phyloP scores from a whole-genome alignment of 2,888 invertebrate species.

The Tineola bisselliella region DNA sequence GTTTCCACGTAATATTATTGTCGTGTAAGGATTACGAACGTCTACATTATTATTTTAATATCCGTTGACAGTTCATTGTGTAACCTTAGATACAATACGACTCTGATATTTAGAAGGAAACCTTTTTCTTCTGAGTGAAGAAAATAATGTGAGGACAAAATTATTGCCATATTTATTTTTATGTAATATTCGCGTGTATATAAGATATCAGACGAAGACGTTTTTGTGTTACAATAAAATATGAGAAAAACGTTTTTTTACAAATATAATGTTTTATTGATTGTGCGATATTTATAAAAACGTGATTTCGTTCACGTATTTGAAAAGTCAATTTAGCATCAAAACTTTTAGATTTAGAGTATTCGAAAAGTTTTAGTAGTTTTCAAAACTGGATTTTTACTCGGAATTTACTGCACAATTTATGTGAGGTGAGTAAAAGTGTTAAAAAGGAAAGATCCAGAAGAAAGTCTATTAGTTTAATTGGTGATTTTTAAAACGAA shows the following conservation, averaged over 20 bases:
- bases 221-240: too few relatives aligned
- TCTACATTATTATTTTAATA: constrained; percentile 1
- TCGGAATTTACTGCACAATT: neutral
- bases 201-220: too few relatives aligned
- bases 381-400: neutral
- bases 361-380: neutral
- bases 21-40: neutral
- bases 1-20: neutral
- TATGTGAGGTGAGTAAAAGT: too few relatives aligned
- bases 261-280: neutral
- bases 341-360: neutral
- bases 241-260: neutral
- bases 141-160: neutral
- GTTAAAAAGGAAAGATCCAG: too few relatives aligned
- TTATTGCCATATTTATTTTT: neutral
- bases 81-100: neutral
- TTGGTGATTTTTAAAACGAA: too few relatives aligned
- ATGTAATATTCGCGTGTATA: neutral
- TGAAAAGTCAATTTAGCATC: neutral
- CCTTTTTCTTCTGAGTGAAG: neutral
- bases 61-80: neutral
- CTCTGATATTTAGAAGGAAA: neutral
- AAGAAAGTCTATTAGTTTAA: too few relatives aligned
- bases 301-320: neutral
- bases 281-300: neutral